Base-by-base conservation (phyloP, 2,797 vertebrate genomes). In the Enteromius mattozi region DNA sequence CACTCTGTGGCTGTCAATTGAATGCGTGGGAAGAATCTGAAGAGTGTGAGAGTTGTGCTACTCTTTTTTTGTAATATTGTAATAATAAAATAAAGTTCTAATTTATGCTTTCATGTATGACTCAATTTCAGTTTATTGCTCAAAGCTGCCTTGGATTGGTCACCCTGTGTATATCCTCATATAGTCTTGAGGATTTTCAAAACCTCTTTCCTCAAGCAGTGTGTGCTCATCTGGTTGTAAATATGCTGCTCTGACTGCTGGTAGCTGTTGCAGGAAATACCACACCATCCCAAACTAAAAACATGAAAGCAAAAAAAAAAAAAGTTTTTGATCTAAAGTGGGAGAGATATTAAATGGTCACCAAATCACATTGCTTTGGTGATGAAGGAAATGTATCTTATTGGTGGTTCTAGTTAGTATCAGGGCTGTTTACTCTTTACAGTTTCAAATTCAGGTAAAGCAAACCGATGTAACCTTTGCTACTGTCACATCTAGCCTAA, bases 51-150 rank as follows among this genome's bases (percentile, higher is more conserved):
- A 97, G 96, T 97, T 96, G 95, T 96, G 96, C 96, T 98, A 98
- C 97, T 97, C 98, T 98, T 97, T 97, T 82, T 97, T 95, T 98
- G 96, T 97, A 98, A 97, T 96, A 96, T 94, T 95, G 94, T 94
- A 95, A 96, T 95, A 96, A 95, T 96, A 95, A 96, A 96, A 96
- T 96, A 96, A 97, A 97, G 93, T 96, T 97, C 96, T 98, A 97
- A 98, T 96, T 98, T 98, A 98, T 97, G 94, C 94, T 96, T 95
- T 95, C 90, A 94, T 75, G 84, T 40, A 81, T 88, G 54, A 42
- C 56, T 88, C 63, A 0, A 3, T 68, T 71, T 65, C 42, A n/a
- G 42, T 49, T 61, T 12, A 65, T 16, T 68, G 40, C 27, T 30
- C 10, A 66, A 79, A 30, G 33, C 21, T 24, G 33, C 27, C 49